Base-by-base conservation (phyloP, 2,797 vertebrate genomes). In the Momotus momota region DNA sequence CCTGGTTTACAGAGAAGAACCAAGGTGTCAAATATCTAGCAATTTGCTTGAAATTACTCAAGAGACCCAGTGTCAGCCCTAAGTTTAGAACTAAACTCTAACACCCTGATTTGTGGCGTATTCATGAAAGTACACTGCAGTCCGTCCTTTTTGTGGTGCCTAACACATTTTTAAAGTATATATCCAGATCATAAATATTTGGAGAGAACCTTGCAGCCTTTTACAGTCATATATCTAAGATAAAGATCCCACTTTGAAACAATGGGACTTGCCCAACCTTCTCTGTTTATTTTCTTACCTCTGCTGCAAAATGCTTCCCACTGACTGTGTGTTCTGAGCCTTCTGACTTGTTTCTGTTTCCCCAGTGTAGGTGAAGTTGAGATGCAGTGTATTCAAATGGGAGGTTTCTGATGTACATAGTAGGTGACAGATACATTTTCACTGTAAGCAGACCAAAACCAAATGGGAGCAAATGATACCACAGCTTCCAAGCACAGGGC, bases 281-380 rank as follows among this genome's bases (percentile, higher is more conserved):
- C 26, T 77, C 46, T 69, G 14, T 43, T 48, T 62, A 43, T 40
- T 69, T 60, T 49, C 97, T 98, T 97, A 99, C 99, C 99, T 99
- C 99, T 10, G 99, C 99, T 19, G 99, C 98, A 55, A 98, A 99
- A 94, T 98, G 99, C 82, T 98, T 98, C 65, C 98, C 98, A 6
- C 98, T 96, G 43, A 99, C 62, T 0, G 96, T 98, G 96, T 99
- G 99, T 62, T 99, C 99, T 0, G 99, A 99, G 73, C 99, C 99
- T 5, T 95, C 81, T 0, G 98, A 98, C 72, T 86, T 97, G n/a
- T 88, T 96, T 21, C 84, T 78, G 82, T 98, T 98, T 31, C 99
- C 99, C 99, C 99, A 99, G 97, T 99, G 99, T 26, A 99, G 97
- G 89, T 99, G 99, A 38, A 99, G 99, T 25, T 99, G 99, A 31